phyloP scores from a whole-genome alignment of 2,113 vertebrate species.

The Meriones unguiculatus region DNA sequence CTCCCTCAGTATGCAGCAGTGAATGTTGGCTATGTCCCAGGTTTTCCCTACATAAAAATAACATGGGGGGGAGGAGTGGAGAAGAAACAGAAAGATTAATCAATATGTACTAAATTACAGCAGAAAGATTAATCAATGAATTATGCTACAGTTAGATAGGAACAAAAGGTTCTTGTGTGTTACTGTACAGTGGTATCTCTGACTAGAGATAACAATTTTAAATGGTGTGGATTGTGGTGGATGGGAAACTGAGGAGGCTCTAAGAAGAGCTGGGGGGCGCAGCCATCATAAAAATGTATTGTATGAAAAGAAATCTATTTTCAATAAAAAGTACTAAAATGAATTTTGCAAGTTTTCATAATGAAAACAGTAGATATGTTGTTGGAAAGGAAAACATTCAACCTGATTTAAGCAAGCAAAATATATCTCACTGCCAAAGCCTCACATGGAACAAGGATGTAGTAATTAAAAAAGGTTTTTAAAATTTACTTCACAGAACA shows the following conservation, averaged over 20 bases:
- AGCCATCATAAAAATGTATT: not conserved
- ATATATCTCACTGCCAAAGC: not conserved
- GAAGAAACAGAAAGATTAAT: not conserved
- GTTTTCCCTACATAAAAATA: not conserved
- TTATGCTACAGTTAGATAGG: not conserved
- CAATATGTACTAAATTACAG: not conserved
- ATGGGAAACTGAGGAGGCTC: fast-evolving
- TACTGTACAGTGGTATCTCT: not conserved
- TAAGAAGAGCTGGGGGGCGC: not conserved
- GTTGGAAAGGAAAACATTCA: not conserved
- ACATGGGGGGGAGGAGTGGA: not conserved
- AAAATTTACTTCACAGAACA: not conserved
- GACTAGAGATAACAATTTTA: not conserved
- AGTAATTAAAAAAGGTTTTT: not conserved
- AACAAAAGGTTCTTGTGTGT: too few relatives aligned
- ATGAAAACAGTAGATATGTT: not conserved
- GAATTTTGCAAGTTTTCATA: not conserved
- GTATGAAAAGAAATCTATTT: not conserved
- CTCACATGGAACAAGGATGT: not conserved
- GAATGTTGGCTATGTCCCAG: not conserved
- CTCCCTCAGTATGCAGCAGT: not conserved
- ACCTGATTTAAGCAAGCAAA: not conserved
- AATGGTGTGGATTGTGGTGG: not conserved
- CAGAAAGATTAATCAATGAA: not conserved
- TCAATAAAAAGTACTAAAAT: not conserved